Conservation (phyloP, 2,888 invertebrate species). For the Aporophyla lueneburgensis region DNA sequence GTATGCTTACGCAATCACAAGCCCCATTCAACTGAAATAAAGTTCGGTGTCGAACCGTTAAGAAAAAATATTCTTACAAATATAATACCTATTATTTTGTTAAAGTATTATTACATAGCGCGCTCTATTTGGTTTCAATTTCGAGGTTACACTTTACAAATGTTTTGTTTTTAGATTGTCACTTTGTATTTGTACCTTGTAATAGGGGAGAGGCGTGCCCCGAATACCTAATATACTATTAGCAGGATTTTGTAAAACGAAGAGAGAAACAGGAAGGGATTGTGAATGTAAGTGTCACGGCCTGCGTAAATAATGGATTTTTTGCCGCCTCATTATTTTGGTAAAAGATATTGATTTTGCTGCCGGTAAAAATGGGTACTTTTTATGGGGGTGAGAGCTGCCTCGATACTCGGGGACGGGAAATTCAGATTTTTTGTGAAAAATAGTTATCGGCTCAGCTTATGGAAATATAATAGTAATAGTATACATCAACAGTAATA, state of each 20-base stretch:
- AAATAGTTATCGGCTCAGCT: background rate
- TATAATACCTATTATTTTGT: conserved; percentile 51
- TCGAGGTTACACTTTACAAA: conserved; percentile 73
- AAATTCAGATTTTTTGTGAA: too few species aligned
- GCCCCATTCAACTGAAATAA: conserved; percentile 24
- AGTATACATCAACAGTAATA: too few species aligned
- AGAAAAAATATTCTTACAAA: conserved; percentile 43
- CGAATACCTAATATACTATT: conserved; percentile 79
- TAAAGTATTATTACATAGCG: conserved; percentile 68
- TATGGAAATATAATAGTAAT: background rate
- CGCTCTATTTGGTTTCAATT: conserved; percentile 79
- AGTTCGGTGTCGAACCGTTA: background rate
- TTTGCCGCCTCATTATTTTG: conserved; percentile 35
- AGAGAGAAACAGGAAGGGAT: conserved; percentile 58
- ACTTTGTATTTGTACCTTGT: conserved; percentile 86
- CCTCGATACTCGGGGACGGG: background rate
- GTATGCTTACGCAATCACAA: conserved; percentile 19
- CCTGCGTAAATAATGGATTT: conserved; percentile 39
- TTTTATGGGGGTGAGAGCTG: background rate
- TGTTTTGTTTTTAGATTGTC: conserved; percentile 83
- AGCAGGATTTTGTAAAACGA: conserved; percentile 66
- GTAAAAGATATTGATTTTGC: conserved; percentile 43
- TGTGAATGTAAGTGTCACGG: conserved; percentile 54
- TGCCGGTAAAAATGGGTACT: background rate
- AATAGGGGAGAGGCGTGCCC: conserved; percentile 81